Base-by-base conservation (phyloP, 2,797 vertebrate species). In the Chelon auratus region DNA sequence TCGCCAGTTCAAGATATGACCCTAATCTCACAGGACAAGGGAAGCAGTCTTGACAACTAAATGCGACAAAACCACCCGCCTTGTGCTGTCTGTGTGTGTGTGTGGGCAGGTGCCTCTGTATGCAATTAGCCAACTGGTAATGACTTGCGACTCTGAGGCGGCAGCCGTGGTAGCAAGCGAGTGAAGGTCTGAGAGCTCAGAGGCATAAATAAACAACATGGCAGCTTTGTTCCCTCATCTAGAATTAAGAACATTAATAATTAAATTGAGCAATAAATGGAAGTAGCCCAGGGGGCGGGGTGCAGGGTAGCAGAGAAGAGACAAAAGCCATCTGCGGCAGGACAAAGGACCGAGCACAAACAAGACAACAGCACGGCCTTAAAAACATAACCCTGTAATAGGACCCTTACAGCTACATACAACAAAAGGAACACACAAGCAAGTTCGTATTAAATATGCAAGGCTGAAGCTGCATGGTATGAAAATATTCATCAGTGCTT, bases 171-270 rank as follows among this genome's bases (percentile, higher is more conserved):
- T 14, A 68, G 65, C 56, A 50, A 58, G 51, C 60, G 45, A 65
- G 62, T 17, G 55, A 72, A 52, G 69, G 81, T 79, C 56, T 83
- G 56, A 75, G 48, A 75, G 84, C 85, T 85, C 78, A 82, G 68
- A 83, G 82, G 79, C 84, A 83, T 60, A 79, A 85, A 87, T 81
- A 87, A 78, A 73, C 72, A 58, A 81, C 75, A 52, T 7, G 62
- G 59, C 61, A 55, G 84, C 83, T 85, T 85, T 87, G 74, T 82
- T 85, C 83, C 64, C 62, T 85, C 30, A 6, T 84, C 74, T 81
- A 61, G 82, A 89, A 88, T 88, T 88, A 82, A 77, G 80, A 84
- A 84, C 72, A 88, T 90, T 84, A 89, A 90, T 90, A 88, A 91
- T 89, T 87, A 81, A 91, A 88, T 54, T 69, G 69, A 80, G 83